A percentile compares a stretch with the other conserved stretches of the same genome.
Conservation (phyloP, 2,113 vertebrate species). For the Proteles cristata region DNA sequence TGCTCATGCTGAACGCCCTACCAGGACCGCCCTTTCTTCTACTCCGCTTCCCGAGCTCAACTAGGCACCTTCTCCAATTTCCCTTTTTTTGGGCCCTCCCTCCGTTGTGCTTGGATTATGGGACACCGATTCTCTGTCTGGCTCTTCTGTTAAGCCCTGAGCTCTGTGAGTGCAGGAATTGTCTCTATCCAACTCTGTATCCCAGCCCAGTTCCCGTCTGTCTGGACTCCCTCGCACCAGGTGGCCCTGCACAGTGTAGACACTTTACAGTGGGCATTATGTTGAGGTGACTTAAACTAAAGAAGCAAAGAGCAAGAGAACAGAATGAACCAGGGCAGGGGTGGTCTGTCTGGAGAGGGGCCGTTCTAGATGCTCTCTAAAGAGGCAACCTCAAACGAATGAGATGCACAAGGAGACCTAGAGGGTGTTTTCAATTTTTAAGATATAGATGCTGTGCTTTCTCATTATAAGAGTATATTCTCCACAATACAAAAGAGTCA, state of each 20-base stretch:
- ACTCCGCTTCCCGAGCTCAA: neutral
- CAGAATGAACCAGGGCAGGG: fast-evolving
- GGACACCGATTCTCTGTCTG: neutral
- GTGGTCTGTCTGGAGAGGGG: fast-evolving
- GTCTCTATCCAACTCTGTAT: fast-evolving
- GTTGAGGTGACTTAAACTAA: fast-evolving
- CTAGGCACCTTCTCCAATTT: fast-evolving
- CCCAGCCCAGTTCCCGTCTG: no score
- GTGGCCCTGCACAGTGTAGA: neutral
- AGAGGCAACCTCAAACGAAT: neutral
- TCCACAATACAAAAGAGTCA: neutral
- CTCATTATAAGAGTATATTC: neutral
- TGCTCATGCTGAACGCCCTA: neutral
- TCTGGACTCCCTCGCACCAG: neutral
- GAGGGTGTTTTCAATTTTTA: neutral
- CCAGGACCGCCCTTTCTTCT: neutral
- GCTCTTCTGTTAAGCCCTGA: neutral
- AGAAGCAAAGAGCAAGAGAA: neutral
- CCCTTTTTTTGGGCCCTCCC: neutral
- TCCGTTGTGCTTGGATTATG: neutral
- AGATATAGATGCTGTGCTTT: neutral
- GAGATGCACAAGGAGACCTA: neutral
- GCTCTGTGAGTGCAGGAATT: neutral
- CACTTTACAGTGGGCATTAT: fast-evolving
- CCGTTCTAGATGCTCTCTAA: fast-evolving